These are phyloP conservation scores for Chlorospingus flavigularis DNA, from an alignment of 2,797 vertebrate genomes.

Conservation along the genomic window DNA sequence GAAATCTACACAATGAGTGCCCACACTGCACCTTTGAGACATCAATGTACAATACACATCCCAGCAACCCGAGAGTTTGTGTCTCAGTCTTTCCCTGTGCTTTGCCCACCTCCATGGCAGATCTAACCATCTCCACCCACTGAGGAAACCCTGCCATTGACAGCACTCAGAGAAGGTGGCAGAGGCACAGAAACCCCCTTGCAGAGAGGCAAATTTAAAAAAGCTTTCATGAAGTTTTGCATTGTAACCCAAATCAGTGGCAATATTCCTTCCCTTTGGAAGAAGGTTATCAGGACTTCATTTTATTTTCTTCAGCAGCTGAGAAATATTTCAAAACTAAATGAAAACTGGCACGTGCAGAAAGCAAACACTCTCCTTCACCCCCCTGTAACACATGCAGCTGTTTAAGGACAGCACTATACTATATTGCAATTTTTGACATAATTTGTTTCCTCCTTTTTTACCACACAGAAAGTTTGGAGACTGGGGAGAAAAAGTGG, in stretches of 20 bases:
- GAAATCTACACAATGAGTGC: neutral
- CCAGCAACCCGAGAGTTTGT: neutral
- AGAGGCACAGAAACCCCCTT: neutral
- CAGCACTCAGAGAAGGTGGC: accelerated
- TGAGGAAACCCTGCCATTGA: neutral
- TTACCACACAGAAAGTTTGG: neutral
- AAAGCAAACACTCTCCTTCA: neutral
- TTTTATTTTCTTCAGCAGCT: neutral
- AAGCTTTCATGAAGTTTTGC: neutral
- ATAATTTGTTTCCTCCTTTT: neutral
- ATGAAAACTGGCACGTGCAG: neutral
- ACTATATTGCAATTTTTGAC: neutral
- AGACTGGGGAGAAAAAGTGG: neutral
- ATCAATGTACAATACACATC: neutral
- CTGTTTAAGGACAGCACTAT: neutral
- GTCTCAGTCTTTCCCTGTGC: neutral
- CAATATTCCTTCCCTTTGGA: neutral
- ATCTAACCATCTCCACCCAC: neutral
- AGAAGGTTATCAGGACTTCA: neutral
- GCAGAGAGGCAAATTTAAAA: neutral
- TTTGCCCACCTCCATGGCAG: neutral
- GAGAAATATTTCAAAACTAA: neutral
- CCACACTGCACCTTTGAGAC: neutral
- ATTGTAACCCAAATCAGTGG: neutral
- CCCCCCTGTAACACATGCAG: neutral